These are phyloP conservation scores for Glaucidium brasilianum DNA, from an alignment of 2,113 vertebrate genomes.

Conservation along the genomic window DNA sequence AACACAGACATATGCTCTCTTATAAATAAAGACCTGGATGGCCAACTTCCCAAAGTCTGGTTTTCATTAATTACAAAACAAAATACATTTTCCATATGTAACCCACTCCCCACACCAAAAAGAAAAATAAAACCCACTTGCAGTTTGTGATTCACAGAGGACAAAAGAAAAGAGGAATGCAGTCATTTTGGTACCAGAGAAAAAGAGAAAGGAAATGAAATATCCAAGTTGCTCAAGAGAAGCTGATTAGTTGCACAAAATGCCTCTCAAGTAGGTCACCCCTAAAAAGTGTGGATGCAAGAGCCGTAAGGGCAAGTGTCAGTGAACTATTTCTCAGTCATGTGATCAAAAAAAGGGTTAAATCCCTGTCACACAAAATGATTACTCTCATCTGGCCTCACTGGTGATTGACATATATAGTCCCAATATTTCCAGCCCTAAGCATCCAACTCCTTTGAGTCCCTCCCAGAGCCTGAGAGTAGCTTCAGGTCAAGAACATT, in stretches of 20 bases:
- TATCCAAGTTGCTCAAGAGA: background rate
- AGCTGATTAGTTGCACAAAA: slow-evolving; percentile 24
- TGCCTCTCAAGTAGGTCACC: slow-evolving; percentile 10
- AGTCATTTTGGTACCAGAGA: slow-evolving; percentile 31
- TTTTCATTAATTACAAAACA: slow-evolving; percentile 78
- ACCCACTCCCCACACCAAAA: slow-evolving; percentile 38
- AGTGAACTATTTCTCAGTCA: background rate
- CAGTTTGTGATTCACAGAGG: slow-evolving; percentile 51
- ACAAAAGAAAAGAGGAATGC: slow-evolving; percentile 65
- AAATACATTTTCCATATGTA: slow-evolving; percentile 77
- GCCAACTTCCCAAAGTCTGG: slow-evolving; percentile 70
- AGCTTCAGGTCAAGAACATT: background rate
- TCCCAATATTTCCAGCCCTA: background rate
- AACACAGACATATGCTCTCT: slow-evolving; percentile 75
- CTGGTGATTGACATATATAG: background rate
- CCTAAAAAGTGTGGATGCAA: background rate
- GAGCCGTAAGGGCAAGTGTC: background rate
- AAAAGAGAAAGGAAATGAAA: slow-evolving; percentile 56
- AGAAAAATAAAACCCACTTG: slow-evolving; percentile 58
- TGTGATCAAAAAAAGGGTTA: slow-evolving; percentile 31
- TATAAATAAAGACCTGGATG: slow-evolving; percentile 76
- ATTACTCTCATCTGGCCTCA: background rate
- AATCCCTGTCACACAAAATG: background rate
- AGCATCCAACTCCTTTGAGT: background rate
- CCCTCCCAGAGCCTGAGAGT: background rate